Percentiles rank a stretch among this genome's conserved stretches.
Conservation (phyloP, 2,888 invertebrate species). For the Platycheirus albimanus region DNA sequence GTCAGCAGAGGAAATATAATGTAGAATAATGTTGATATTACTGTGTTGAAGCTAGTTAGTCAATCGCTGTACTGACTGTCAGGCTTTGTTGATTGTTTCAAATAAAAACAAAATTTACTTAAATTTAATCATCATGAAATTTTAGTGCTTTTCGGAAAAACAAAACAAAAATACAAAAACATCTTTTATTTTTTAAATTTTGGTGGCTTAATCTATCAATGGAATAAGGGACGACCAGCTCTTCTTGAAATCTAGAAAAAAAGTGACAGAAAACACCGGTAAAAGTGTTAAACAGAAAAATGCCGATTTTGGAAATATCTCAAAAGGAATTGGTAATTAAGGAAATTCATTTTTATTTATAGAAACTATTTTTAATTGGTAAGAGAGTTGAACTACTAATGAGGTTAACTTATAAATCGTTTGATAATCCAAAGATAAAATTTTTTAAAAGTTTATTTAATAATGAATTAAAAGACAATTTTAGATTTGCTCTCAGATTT, state of each 20-base stretch:
- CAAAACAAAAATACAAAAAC: slow-evolving; percentile 4
- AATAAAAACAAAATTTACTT: background rate
- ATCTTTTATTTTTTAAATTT: background rate
- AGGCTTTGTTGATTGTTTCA: slow-evolving; percentile 13
- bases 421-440: too few relatives aligned
- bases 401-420: too few relatives aligned
- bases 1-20: background rate
- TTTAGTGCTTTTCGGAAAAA: slow-evolving; percentile 43
- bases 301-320: slow-evolving; percentile 53
- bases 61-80: background rate
- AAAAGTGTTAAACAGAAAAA: slow-evolving; percentile 3
- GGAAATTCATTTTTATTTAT: background rate
- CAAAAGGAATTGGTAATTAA: slow-evolving; percentile 67
- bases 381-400: too few relatives aligned
- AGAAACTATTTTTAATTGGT: too few relatives aligned
- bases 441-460: too few relatives aligned
- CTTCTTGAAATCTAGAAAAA: slow-evolving; percentile 11
- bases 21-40: slow-evolving; percentile 26
- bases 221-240: background rate
- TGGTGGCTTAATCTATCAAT: background rate
- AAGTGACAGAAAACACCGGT: background rate
- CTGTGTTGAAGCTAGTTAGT: slow-evolving; percentile 11
- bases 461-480: too few relatives aligned
- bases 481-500: too few relatives aligned
- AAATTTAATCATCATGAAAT: slow-evolving; percentile 42